Conservation (phyloP, 2,113 vertebrate genomes). For the Sminthopsis crassicaudata region DNA sequence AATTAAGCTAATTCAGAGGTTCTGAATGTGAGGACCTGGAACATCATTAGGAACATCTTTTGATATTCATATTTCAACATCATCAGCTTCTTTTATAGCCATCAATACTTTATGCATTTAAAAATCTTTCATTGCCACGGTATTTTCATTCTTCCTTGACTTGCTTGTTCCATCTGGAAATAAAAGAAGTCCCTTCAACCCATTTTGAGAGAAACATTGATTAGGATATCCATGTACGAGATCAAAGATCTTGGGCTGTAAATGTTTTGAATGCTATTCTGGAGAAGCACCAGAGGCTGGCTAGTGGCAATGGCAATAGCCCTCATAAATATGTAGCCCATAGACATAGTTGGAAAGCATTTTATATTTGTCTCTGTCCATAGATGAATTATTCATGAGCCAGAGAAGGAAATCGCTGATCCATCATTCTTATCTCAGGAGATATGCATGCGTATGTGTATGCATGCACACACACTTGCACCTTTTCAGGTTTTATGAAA, state of each 20-base stretch:
- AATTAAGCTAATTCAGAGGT: neutral
- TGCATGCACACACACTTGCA: neutral
- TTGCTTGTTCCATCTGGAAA: slow-evolving; percentile 1
- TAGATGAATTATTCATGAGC: slow-evolving; percentile 64
- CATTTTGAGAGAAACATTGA: slow-evolving; percentile 5
- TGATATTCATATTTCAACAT: neutral
- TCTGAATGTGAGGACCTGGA: neutral
- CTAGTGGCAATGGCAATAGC: slow-evolving; percentile 20
- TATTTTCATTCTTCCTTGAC: slow-evolving; percentile 9
- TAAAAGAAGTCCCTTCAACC: neutral
- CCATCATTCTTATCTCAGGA: slow-evolving; percentile 26
- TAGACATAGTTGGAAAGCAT: slow-evolving; percentile 43
- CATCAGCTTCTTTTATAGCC: neutral
- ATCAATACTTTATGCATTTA: neutral
- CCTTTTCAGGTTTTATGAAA: slow-evolving; percentile 9
- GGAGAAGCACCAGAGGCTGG: slow-evolving; percentile 6
- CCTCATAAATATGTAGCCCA: slow-evolving; percentile 1
- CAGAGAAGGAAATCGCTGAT: slow-evolving; percentile 38
- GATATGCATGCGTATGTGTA: neutral
- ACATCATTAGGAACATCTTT: neutral
- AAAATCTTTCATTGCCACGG: neutral
- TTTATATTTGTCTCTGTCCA: slow-evolving; percentile 47
- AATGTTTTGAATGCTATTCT: slow-evolving; percentile 51
- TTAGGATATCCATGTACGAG: neutral
- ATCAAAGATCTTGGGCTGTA: slow-evolving; percentile 25